Evolutionary conservation across 2,113 vertebrate species (phyloP).

Genomic region (Pyxicephalus adspersus): DNA sequence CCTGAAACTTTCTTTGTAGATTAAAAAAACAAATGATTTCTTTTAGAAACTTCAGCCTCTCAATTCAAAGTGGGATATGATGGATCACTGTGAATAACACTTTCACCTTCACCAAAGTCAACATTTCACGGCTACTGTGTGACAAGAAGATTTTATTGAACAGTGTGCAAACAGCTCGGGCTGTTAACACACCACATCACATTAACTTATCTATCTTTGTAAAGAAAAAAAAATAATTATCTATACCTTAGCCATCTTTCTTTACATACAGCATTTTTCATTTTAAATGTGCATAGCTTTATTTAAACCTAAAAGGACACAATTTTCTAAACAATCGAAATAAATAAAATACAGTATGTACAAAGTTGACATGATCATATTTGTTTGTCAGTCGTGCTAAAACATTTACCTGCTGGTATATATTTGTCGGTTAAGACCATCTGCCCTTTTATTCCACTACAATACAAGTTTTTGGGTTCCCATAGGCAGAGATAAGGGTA

Average conservation of each 20-base stretch:
- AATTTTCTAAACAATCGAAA: too few species aligned
- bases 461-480: too few species aligned
- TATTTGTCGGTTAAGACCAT: too few species aligned
- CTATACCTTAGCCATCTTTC: not conserved
- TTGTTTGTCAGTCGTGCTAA: too few species aligned
- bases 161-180: not conserved
- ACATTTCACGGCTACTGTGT: not conserved
- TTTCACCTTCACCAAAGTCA: constrained; percentile 42
- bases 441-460: too few species aligned
- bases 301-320: too few species aligned
- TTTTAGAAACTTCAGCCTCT: constrained; percentile 12
- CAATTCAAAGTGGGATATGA: constrained; percentile 29
- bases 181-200: not conserved
- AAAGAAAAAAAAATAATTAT: not conserved
- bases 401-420: too few species aligned
- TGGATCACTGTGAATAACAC: constrained; percentile 18
- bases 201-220: too few species aligned
- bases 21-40: constrained; percentile 42
- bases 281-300: not conserved
- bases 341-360: too few species aligned
- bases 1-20: constrained; percentile 46
- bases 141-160: not conserved
- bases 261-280: too few species aligned
- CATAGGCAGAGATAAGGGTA: too few species aligned
- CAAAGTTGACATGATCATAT: too few species aligned